Evolutionary conservation across 2,797 vertebrate genomes (phyloP), one percentile per base, ranked within the genome.

Genomic region (Pristis pectinata): DNA sequence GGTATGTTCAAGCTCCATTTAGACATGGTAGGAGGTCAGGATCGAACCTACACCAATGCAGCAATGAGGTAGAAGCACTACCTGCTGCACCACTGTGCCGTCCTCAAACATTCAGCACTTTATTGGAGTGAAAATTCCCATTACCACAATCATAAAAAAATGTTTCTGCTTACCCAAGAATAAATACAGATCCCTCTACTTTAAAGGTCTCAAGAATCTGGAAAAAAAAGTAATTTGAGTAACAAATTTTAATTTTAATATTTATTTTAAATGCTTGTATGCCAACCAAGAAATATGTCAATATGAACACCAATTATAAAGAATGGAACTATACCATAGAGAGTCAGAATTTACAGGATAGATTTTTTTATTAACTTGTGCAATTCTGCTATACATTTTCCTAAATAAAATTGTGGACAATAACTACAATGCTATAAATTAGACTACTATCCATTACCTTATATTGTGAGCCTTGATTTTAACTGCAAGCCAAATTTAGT

Each of bases 141-240:
- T 27, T 67, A 37, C 61, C 87, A 37, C 61, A 11, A 74, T 0
- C 95, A 95, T 85, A 22, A 0, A 95, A 87, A 30, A 87, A 53
- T 53, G 13, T 24, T 70, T 70, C 56, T 17, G 27, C 97, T 98
- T 96, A 99, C 99, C 99, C 98, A 96, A 99, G 96, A 96, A 99
- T 98, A 96, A 99, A 99, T 95, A 98, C 97, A 89, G 98, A 98
- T 0, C 98, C 98, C 96, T 99, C 98, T 95, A 97, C 98, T 96
- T 98, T 98, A 97, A 99, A 99, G 96, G 99, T 98, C 22, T 99
- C 98, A 9, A 99, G 97, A 96, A 99, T 98, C 99, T 99, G 96
- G 0, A 41, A 19, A 74, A 95, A 77, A 94, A 77, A 83, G 74
- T 13, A 5, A 67, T 56, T 93, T 76, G 70, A 56, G 27, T 53